Conservation (phyloP, 2,888 invertebrate species). For the Metalampra italica region DNA sequence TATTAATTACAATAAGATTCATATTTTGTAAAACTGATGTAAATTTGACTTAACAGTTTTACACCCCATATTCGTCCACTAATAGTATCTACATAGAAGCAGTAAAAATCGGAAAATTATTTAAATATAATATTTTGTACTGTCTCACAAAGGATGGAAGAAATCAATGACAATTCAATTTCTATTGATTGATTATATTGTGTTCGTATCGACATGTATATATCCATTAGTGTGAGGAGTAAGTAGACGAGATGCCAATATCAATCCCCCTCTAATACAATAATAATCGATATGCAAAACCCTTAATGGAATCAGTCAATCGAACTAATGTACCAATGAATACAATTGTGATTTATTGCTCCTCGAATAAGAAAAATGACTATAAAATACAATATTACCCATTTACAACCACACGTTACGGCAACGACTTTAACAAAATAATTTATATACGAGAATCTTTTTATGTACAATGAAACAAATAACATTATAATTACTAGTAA, state of each 20-base stretch:
- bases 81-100: too few relatives aligned
- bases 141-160: too few relatives aligned
- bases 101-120: too few relatives aligned
- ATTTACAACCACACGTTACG: conserved; percentile 39
- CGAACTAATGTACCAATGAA: conserved; percentile 69
- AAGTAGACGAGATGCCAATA: conserved; percentile 1
- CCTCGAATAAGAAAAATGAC: conserved; percentile 71
- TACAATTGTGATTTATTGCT: conserved; percentile 68
- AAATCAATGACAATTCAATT: neutral
- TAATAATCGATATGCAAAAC: conserved; percentile 69
- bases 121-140: neutral
- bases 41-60: too few relatives aligned
- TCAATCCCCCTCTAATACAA: conserved; percentile 29
- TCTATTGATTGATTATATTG: conserved; percentile 10
- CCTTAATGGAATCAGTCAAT: conserved; percentile 73
- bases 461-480: neutral
- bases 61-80: too few relatives aligned
- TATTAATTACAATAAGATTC: too few relatives aligned
- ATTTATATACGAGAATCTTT: too few relatives aligned
- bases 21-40: too few relatives aligned
- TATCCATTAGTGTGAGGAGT: too few relatives aligned
- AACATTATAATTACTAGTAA: too few relatives aligned
- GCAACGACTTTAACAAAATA: conserved; percentile 10
- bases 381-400: conserved; percentile 50
- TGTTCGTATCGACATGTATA: neutral